Conservation (phyloP, 2,888 invertebrate genomes). For the Pristionchus japonicus region DNA sequence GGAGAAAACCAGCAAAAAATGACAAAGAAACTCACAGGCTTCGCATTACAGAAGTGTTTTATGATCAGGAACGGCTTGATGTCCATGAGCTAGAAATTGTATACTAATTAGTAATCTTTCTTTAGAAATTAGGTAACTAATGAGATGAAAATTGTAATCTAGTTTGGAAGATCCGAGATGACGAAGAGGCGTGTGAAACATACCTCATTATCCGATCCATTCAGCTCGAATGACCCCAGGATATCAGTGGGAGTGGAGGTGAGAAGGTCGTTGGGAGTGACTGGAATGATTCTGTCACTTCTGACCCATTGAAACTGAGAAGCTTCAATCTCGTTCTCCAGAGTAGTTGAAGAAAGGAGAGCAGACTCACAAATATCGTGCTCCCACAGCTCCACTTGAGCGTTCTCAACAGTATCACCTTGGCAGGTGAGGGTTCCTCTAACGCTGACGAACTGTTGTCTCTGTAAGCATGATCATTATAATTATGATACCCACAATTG, state of each 20-base stretch:
- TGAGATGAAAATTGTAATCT: neutral
- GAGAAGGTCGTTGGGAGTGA: conserved; percentile 29
- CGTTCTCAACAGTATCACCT: conserved; percentile 5
- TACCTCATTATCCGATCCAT: conserved; percentile 27
- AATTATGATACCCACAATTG: no score
- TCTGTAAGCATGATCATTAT: neutral
- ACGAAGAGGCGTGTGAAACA: neutral
- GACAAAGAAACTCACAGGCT: neutral
- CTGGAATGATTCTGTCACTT: neutral
- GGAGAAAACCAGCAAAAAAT: no score
- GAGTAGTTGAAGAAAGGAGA: no score
- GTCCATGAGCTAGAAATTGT: neutral
- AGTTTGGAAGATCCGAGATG: neutral
- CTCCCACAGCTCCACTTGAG: conserved; percentile 43
- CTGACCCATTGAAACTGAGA: no score
- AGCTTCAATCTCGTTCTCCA: no score
- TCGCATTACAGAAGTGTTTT: conserved; percentile 41
- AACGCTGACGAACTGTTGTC: conserved; percentile 1
- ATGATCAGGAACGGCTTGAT: conserved; percentile 27
- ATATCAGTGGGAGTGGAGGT: neutral
- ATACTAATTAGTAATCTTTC: neutral
- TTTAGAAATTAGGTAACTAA: no score
- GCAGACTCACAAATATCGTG: conserved; percentile 33
- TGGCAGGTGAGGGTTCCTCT: conserved; percentile 28
- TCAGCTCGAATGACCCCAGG: conserved; percentile 14